Evolutionary conservation across 2,113 vertebrate species (phyloP).

Genomic region (Andinoacara biseriatus): DNA sequence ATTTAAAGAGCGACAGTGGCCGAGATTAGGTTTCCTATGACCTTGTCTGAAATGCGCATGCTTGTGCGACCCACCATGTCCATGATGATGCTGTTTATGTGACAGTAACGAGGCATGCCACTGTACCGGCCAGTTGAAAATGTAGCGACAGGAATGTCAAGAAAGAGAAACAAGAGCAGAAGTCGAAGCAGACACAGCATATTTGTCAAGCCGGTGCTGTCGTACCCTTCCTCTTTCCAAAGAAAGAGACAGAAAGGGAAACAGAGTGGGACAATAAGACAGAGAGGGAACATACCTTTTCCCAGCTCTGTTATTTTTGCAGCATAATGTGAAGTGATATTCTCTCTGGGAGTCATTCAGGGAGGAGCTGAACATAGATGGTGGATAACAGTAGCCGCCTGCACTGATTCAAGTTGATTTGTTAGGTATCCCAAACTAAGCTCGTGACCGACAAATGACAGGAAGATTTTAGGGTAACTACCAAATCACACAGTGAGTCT

Average conservation of each 20-base stretch:
- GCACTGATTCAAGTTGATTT: constrained; percentile 10
- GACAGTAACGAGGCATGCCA: constrained; percentile 57
- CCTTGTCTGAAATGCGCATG: constrained; percentile 28
- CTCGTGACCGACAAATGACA: constrained; percentile 9
- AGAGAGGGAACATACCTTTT: constrained; percentile 39
- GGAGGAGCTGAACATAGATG: constrained; percentile 33
- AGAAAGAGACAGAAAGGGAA: constrained; percentile 6
- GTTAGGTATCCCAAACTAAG: constrained; percentile 1
- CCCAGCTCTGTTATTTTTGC: constrained; percentile 64
- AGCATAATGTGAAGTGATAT: constrained; percentile 53
- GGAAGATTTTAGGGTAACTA: background rate
- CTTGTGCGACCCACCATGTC: constrained; percentile 7
- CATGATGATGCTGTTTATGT: constrained; percentile 5
- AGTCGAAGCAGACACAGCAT: constrained; percentile 32
- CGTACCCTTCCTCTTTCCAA: constrained; percentile 3
- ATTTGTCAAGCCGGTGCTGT: constrained; percentile 43
- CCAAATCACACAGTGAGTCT: background rate
- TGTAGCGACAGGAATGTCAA: constrained; percentile 34
- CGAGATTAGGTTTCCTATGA: constrained; percentile 41
- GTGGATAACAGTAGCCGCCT: constrained; percentile 11
- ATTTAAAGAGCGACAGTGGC: constrained; percentile 5
- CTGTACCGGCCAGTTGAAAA: constrained; percentile 19
- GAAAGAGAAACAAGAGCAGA: constrained; percentile 27
- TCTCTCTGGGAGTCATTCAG: constrained; percentile 48
- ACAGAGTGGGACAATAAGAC: constrained; percentile 16